Conservation (phyloP, 2,797 vertebrate genomes). For the Emydoidea blandingii region DNA sequence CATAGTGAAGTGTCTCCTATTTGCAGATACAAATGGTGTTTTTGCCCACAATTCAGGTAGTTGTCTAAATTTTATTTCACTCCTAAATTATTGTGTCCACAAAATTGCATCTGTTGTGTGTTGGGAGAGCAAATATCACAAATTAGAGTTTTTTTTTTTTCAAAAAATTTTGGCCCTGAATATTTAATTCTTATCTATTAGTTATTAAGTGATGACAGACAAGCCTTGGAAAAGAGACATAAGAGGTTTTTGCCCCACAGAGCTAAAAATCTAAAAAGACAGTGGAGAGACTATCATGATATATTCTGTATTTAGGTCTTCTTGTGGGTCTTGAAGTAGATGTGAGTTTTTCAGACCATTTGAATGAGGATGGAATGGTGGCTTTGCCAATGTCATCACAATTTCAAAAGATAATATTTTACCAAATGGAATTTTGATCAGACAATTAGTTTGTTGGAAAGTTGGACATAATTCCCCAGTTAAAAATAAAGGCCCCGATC, state of each 20-base stretch:
- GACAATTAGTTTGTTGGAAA: background rate
- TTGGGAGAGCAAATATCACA: background rate
- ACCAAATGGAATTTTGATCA: background rate
- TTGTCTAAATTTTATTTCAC: rapidly evolving
- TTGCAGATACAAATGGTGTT: background rate
- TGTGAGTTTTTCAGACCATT: background rate
- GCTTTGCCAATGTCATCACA: background rate
- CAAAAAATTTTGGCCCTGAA: rapidly evolving
- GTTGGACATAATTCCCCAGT: background rate
- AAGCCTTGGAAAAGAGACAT: too few relatives aligned
- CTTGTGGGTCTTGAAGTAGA: background rate
- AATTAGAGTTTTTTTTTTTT: background rate
- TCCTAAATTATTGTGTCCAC: background rate
- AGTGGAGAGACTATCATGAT: background rate
- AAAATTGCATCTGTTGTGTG: background rate
- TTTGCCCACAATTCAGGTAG: background rate
- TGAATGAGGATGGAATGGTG: background rate
- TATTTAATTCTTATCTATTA: background rate
- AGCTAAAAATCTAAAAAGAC: background rate
- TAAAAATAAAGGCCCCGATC: background rate
- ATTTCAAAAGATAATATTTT: background rate
- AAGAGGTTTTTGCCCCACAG: background rate
- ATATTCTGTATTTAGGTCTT: background rate
- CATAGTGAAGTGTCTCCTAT: background rate
- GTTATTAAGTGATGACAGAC: background rate